Evolutionary conservation across 2,797 vertebrate species (phyloP).

Genomic region (Mormyrus proboscirostris): DNA sequence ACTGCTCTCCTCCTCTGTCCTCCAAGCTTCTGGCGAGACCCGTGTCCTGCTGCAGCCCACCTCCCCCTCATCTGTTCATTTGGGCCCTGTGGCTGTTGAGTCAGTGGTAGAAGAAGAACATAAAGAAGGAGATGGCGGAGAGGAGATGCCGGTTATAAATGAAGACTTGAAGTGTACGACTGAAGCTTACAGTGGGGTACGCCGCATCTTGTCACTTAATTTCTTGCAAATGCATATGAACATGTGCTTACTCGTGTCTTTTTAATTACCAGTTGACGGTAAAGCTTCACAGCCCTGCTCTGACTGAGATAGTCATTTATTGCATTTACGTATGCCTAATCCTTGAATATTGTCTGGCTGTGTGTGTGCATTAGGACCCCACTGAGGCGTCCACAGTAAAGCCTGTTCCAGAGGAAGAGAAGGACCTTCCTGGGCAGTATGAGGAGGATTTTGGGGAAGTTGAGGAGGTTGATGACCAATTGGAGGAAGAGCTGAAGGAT

Average conservation of each 20-base stretch:
- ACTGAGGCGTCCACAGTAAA: constrained; percentile 23
- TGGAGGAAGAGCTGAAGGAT: constrained; percentile 45
- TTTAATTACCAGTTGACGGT: not conserved
- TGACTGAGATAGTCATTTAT: not conserved
- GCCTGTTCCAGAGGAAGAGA: constrained; percentile 26
- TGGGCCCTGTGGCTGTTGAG: not conserved
- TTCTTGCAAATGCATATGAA: not conserved
- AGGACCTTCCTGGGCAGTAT: constrained; percentile 21
- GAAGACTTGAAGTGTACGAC: constrained; percentile 29
- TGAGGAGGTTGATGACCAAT: constrained; percentile 23
- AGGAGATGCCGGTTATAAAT: constrained; percentile 24
- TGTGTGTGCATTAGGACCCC: constrained; percentile 10
- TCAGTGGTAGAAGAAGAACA: not conserved
- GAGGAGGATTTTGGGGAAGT: constrained; percentile 53
- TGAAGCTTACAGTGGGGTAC: constrained; percentile 46
- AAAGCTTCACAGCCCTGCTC: not conserved
- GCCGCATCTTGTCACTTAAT: not conserved
- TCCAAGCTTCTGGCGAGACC: not conserved
- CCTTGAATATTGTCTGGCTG: not conserved
- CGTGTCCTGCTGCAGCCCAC: not conserved
- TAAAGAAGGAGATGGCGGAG: constrained; percentile 21
- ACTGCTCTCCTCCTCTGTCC: constrained; percentile 26
- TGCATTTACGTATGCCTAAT: not conserved
- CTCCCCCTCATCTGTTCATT: not conserved
- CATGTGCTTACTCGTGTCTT: not conserved